Percentiles rank a stretch among this genome's conserved stretches.
Conservation (phyloP, 2,888 invertebrate species). For the Norana najaformis region DNA sequence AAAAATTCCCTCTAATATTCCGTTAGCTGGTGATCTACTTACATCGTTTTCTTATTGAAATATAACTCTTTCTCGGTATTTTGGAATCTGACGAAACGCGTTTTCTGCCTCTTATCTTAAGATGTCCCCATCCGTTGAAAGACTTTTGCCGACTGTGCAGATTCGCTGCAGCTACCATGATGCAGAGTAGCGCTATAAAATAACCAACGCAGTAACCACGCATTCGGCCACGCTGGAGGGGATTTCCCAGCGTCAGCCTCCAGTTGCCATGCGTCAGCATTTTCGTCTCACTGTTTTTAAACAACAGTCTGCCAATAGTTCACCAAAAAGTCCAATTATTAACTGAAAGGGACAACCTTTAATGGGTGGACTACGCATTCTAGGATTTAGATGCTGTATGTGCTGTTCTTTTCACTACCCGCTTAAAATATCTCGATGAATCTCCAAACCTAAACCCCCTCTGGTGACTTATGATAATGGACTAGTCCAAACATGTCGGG, state of each 20-base stretch:
- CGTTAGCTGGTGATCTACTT: not conserved
- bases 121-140: not conserved
- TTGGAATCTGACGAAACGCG: not conserved
- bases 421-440: not conserved
- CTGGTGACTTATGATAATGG: not conserved
- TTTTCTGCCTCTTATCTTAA: not conserved
- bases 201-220: no score
- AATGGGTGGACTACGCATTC: not conserved
- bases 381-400: no score
- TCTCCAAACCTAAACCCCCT: not conserved
- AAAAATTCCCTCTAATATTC: not conserved
- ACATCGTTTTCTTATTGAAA: not conserved
- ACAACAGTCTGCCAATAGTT: not conserved
- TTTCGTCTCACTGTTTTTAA: not conserved
- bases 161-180: not conserved
- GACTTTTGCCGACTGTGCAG: not conserved
- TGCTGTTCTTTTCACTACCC: no score
- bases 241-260: not conserved
- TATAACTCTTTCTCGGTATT: not conserved
- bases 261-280: not conserved
- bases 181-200: not conserved
- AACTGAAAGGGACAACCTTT: not conserved
- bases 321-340: not conserved
- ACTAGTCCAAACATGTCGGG: slow-evolving; percentile 6
- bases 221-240: slow-evolving; percentile 18